Conservation (phyloP, 1,140 invertebrate genomes). For the Papilio dardanus region DNA sequence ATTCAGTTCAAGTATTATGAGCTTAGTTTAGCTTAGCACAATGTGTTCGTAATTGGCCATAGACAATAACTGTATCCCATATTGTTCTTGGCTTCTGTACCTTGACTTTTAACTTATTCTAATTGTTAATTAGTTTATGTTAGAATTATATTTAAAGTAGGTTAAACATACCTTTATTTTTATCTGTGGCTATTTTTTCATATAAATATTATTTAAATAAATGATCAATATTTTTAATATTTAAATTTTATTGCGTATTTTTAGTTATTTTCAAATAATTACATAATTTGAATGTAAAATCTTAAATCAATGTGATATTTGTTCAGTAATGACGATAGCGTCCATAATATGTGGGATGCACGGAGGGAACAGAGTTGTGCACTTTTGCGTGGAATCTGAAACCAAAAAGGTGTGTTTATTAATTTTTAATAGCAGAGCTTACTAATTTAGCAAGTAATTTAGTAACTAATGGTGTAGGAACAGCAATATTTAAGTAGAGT, state of each 20-base stretch:
- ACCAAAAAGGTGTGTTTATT: slow-evolving; percentile 22
- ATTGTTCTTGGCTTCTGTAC: neutral
- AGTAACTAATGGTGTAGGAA: too few relatives aligned
- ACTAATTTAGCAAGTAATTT: too few relatives aligned
- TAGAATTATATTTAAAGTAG: too few relatives aligned
- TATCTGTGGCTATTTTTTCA: too few relatives aligned
- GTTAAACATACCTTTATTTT: too few relatives aligned
- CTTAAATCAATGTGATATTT: neutral
- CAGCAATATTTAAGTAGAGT: too few relatives aligned
- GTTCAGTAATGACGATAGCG: neutral
- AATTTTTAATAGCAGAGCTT: too few relatives aligned
- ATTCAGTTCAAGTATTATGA: neutral
- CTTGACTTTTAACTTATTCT: neutral
- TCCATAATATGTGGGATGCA: slow-evolving; percentile 40
- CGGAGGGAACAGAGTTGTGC: slow-evolving; percentile 70
- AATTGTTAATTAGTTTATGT: too few relatives aligned
- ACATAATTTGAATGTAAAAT: neutral
- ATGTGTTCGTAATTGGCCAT: neutral
- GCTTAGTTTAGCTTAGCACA: neutral
- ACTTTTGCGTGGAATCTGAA: slow-evolving; percentile 78
- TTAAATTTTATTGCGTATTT: neutral
- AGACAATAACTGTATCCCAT: neutral
- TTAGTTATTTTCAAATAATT: neutral
- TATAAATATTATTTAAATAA: too few relatives aligned
- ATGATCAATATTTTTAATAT: too few relatives aligned